Evolutionary conservation across 53 echinoderm and acorn worm species (phyloP).

Genomic region (Holothuria leucospilota): DNA sequence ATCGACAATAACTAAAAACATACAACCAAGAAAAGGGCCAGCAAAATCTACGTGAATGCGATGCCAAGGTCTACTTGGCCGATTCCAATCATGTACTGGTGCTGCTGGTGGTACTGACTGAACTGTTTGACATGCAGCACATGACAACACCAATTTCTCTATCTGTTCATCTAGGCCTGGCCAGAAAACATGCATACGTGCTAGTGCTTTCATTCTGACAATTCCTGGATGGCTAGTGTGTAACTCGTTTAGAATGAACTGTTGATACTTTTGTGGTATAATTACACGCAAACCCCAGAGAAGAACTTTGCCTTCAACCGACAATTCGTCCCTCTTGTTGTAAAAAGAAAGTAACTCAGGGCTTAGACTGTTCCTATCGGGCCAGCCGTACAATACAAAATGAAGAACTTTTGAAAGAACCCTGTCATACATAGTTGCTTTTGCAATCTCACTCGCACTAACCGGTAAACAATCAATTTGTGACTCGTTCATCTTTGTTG

Average conservation of each 20-base stretch:
- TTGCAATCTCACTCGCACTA: not conserved
- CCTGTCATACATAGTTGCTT: not conserved
- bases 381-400: slow-evolving; percentile 57
- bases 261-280: slow-evolving; percentile 54
- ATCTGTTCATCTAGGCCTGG: slow-evolving; percentile 63
- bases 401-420: slow-evolving; percentile 36
- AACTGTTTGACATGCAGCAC: slow-evolving; percentile 43
- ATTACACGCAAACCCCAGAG: slow-evolving; percentile 60
- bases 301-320: slow-evolving; percentile 62
- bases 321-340: slow-evolving; percentile 49
- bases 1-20: slow-evolving; percentile 63
- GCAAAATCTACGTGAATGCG: slow-evolving; percentile 74
- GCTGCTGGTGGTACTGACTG: slow-evolving; percentile 46
- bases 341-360: slow-evolving; percentile 39
- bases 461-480: not conserved
- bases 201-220: slow-evolving; percentile 54
- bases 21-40: slow-evolving; percentile 62
- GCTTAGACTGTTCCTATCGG: not conserved
- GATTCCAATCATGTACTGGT: slow-evolving; percentile 64
- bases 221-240: slow-evolving; percentile 63
- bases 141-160: slow-evolving; percentile 34
- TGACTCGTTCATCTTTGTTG: no score
- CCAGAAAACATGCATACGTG: slow-evolving; percentile 63
- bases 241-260: slow-evolving; percentile 50
- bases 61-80: slow-evolving; percentile 66